These are phyloP conservation scores for Tarsius wallacei DNA, from an alignment of 2,797 vertebrate species.

Conservation along the genomic window DNA sequence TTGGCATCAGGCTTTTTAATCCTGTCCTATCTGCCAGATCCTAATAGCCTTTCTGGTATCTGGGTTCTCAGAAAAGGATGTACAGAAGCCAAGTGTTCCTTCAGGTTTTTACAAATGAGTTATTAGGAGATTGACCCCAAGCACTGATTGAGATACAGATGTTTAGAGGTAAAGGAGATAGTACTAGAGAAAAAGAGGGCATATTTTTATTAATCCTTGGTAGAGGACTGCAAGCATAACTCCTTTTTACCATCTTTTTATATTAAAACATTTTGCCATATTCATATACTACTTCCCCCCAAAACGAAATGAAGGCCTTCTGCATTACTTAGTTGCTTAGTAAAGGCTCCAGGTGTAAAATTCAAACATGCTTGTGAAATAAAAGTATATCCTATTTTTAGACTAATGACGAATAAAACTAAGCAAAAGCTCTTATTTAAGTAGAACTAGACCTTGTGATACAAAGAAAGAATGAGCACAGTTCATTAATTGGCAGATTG, in stretches of 20 bases:
- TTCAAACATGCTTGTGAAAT: constrained; percentile 47
- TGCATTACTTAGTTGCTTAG: constrained; percentile 6
- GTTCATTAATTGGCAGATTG: not conserved
- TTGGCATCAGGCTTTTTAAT: not conserved
- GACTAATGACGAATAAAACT: constrained; percentile 16
- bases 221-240: not conserved
- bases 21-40: not conserved
- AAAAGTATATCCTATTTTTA: not conserved
- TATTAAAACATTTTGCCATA: constrained; percentile 22
- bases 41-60: not conserved
- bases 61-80: not conserved
- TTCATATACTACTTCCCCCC: not conserved
- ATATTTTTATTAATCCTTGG: not conserved
- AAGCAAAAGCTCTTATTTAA: constrained; percentile 15
- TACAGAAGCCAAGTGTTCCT: not conserved
- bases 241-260: not conserved
- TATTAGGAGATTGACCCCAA: not conserved
- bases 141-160: not conserved
- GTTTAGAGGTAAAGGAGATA: not conserved
- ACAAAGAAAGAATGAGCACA: not conserved
- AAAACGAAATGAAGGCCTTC: constrained; percentile 11
- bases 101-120: constrained; percentile 13
- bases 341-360: constrained; percentile 26
- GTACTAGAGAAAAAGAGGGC: not conserved
- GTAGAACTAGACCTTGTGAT: not conserved